Evolutionary conservation across 2,888 invertebrate genomes (phyloP).

Genomic region (Conistra vaccinii): DNA sequence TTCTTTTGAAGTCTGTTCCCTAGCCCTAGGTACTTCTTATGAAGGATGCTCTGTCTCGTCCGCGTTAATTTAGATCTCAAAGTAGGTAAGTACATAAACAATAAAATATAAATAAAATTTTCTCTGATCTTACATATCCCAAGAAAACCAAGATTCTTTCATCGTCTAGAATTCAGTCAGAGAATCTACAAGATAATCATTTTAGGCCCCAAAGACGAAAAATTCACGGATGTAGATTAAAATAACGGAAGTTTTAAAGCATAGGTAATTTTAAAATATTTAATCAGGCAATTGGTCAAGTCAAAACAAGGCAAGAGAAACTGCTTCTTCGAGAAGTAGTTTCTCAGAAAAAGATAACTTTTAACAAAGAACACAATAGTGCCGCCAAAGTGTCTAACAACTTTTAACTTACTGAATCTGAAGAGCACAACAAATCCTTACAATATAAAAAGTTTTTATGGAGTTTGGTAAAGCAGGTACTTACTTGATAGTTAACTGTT

Average conservation of each 20-base stretch:
- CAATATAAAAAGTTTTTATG: conserved; percentile 22
- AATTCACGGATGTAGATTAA: not conserved
- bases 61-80: not conserved
- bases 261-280: not conserved
- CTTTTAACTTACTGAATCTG: conserved; percentile 34
- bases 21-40: not conserved
- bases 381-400: conserved; percentile 25
- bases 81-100: not conserved
- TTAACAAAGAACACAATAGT: conserved; percentile 32
- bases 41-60: not conserved
- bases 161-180: not conserved
- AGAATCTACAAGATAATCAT: no score
- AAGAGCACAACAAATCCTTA: conserved; percentile 28
- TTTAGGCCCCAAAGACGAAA: not conserved
- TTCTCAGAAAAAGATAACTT: conserved; percentile 14
- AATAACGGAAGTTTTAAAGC: no score
- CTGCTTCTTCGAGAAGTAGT: not conserved
- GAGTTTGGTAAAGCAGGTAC: conserved; percentile 28
- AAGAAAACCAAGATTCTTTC: not conserved
- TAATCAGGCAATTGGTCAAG: not conserved
- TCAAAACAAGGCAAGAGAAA: not conserved
- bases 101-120: not conserved
- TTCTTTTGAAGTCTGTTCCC: not conserved
- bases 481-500: conserved; percentile 3
- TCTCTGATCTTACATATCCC: not conserved